A percentile compares a stretch with the other conserved stretches of the same genome.
phyloP scores from a whole-genome alignment of 2,888 invertebrate species.

The Zygaena filipendulae region DNA sequence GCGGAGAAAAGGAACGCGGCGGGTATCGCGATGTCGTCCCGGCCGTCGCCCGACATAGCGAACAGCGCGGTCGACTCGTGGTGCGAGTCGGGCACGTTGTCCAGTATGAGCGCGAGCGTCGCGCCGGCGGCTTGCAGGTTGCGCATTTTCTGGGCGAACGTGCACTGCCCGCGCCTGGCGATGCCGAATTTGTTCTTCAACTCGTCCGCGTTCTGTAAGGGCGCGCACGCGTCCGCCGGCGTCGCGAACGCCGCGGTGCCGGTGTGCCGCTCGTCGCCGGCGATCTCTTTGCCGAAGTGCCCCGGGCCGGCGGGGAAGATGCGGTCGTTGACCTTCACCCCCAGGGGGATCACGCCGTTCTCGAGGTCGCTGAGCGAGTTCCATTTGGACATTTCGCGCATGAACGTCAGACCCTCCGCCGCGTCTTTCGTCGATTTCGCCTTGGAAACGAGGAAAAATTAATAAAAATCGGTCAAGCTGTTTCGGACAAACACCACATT shows the following conservation, averaged over 20 bases:
- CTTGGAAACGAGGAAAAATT: slow-evolving; percentile 57
- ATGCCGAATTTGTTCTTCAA: slow-evolving; percentile 82
- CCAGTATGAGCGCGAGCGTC: slow-evolving; percentile 85
- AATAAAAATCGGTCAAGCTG: background rate
- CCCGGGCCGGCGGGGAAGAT: slow-evolving; percentile 82
- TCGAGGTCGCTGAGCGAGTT: slow-evolving; percentile 77
- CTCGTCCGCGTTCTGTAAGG: slow-evolving; percentile 65
- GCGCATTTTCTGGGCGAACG: slow-evolving; percentile 95
- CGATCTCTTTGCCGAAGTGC: slow-evolving; percentile 86
- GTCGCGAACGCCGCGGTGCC: slow-evolving; percentile 66
- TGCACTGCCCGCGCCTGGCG: slow-evolving; percentile 92
- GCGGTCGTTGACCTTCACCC: slow-evolving; percentile 28
- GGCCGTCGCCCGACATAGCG: slow-evolving; percentile 96
- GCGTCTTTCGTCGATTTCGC: slow-evolving; percentile 88
- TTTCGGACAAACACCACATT: background rate
- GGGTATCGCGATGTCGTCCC: slow-evolving; percentile 86
- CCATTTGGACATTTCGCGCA: slow-evolving; percentile 96
- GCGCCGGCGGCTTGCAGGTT: slow-evolving; percentile 85
- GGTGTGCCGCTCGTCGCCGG: slow-evolving; percentile 65
- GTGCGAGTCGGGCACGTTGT: slow-evolving; percentile 82
- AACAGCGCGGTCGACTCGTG: slow-evolving; percentile 85
- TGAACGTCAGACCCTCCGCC: slow-evolving; percentile 92
- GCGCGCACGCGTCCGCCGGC: slow-evolving; percentile 74
- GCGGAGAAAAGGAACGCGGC: slow-evolving; percentile 89
- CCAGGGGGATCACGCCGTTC: slow-evolving; percentile 46